Conservation (phyloP, 2,888 invertebrate genomes). For the Epirrhoe alternata region DNA sequence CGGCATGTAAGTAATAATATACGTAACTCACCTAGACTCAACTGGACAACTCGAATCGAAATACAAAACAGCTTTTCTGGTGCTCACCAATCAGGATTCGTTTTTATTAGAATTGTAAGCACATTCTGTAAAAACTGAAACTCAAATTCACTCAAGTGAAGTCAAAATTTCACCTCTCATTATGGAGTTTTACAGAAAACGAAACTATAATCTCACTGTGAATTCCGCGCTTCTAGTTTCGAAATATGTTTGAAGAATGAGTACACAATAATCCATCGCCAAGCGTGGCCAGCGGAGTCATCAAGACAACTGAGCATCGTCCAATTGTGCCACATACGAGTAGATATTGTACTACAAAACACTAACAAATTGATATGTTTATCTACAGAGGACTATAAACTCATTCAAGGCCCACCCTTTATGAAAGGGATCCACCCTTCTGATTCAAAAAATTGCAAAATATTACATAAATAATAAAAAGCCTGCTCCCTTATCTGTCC, state of each 20-base stretch:
- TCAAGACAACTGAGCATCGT: conserved; percentile 69
- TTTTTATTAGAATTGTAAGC: conserved; percentile 41
- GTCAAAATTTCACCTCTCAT: no score
- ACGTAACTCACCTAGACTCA: conserved; percentile 39
- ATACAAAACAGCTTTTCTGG: conserved; percentile 30
- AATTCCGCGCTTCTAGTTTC: no score
- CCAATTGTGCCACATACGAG: conserved; percentile 70
- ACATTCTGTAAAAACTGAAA: no score
- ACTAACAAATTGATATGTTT: conserved; percentile 85
- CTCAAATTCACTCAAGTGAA: no score
- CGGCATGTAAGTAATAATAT: conserved; percentile 14
- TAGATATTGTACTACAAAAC: conserved; percentile 73
- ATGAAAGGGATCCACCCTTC: conserved; percentile 81
- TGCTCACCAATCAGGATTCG: conserved; percentile 44
- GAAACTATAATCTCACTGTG: no score
- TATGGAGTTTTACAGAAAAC: no score
- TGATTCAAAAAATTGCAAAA: conserved; percentile 82
- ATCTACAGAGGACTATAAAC: conserved; percentile 83
- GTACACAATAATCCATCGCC: conserved; percentile 51
- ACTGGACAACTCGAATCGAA: conserved; percentile 30
- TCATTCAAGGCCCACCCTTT: conserved; percentile 84
- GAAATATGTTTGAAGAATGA: no score
- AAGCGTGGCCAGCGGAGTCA: conserved; percentile 68
- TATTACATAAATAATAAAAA: conserved; percentile 75
- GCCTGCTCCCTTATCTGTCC: conserved; percentile 62